Evolutionary conservation across 1,140 invertebrate species (phyloP), one percentile per base, ranked within the genome.

Genomic region (Megalonaias nervosa): DNA sequence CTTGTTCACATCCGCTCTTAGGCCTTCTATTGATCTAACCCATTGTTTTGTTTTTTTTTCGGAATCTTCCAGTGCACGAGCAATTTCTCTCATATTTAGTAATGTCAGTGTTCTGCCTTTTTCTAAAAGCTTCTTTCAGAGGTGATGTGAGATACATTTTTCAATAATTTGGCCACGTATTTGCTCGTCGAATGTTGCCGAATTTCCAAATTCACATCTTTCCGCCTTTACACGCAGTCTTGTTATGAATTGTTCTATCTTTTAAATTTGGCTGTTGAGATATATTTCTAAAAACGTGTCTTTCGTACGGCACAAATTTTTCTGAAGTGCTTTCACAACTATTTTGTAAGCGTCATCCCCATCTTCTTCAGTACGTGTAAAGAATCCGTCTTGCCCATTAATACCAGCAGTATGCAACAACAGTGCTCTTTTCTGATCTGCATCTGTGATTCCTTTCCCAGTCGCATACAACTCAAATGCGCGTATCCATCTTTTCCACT

Each of bases 341-440:
- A n/a, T 77, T 17, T n/a, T 67, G 57, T 77, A 80, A 16, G 56
- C 74, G 67, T 68, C 65, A 13, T 73, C 72, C 0, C 62, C 78
- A 16, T n/a, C 72, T 58, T 31, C 38, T 31, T 75, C 73, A 55
- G 48, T 26, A 11, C 64, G 48, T 19, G 74, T 79, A 57, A 67
- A 81, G 64, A 70, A 83, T n/a, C 81, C 75, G 23, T 84, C 74
- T 69, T 82, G 81, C 15, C 76, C 78, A 23, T 80, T 69, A 15
- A 74, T 61, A 57, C 81, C 78, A 48, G 81, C 81, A 78, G 67
- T 59, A 61, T 80, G 81, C 19, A 84, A 64, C 21, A 84, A 73
- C 6, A 83, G 68, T 48, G 77, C 74, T 66, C 71, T n/a, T n/a
- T n/a, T n/a, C n/a, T n/a, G n/a, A n/a, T n/a, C n/a, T n/a, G n/a